Evolutionary conservation across 2,888 invertebrate genomes (phyloP).

Genomic region (Eupithecia abbreviata): DNA sequence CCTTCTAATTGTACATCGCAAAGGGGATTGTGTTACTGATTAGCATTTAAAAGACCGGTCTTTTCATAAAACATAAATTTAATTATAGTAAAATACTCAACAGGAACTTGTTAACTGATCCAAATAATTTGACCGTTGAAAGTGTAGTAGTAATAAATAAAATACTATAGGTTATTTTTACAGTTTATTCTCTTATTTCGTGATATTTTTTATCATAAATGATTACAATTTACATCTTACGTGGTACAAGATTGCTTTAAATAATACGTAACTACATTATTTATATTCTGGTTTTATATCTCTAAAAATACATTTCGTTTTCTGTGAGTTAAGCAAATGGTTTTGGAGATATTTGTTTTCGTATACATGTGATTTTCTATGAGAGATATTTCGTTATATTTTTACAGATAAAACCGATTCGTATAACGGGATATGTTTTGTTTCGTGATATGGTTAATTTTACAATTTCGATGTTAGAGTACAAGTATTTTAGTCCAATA

Average conservation of each 20-base stretch:
- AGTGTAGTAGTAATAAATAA: constrained; percentile 44
- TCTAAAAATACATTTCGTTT: constrained; percentile 65
- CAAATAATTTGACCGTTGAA: constrained; percentile 27
- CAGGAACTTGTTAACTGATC: constrained; percentile 30
- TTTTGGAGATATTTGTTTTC: constrained; percentile 64
- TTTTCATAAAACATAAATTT: constrained; percentile 68
- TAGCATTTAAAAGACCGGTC: constrained; percentile 73
- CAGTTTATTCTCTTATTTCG: constrained; percentile 75
- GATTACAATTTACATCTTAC: constrained; percentile 81
- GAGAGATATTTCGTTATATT: constrained; percentile 67
- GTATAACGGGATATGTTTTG: constrained; percentile 76
- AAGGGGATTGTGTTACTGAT: constrained; percentile 80
- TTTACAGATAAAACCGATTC: constrained; percentile 59
- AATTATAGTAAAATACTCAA: constrained; percentile 67
- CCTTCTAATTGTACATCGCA: constrained; percentile 75
- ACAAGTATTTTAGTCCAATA: constrained; percentile 43
- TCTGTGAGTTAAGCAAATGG: constrained; percentile 58
- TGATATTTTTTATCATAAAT: constrained; percentile 72
- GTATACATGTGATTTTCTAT: constrained; percentile 72
- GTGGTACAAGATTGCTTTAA: constrained; percentile 72
- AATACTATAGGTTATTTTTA: constrained; percentile 54
- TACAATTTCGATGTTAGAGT: constrained; percentile 52
- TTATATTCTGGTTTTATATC: constrained; percentile 64
- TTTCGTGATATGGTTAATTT: constrained; percentile 72
- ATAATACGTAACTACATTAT: constrained; percentile 69